phyloP scores from a whole-genome alignment of 53 echinoderm and acorn worm species.

The Astropecten irregularis region DNA sequence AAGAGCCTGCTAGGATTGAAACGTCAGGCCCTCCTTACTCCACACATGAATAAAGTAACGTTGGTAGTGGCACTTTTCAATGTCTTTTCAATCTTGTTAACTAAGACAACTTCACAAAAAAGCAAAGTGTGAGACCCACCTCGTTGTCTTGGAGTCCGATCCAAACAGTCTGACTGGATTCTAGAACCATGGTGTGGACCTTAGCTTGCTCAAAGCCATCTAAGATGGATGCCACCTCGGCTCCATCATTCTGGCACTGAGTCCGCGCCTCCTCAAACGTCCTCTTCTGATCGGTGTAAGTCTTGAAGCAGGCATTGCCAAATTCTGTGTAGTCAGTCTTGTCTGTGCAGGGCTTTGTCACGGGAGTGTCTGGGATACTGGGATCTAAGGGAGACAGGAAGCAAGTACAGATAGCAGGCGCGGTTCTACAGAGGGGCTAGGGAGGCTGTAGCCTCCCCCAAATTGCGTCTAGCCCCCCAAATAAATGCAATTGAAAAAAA shows the following conservation, averaged over 20 bases:
- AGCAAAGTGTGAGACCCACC: too few species aligned
- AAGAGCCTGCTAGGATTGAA: not conserved
- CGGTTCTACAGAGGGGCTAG: too few species aligned
- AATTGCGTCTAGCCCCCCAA: too few species aligned
- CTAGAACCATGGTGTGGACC: constrained; percentile 28
- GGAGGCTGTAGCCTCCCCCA: too few species aligned
- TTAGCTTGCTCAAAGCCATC: constrained; percentile 61
- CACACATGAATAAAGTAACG: too few species aligned
- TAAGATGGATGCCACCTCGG: constrained; percentile 29
- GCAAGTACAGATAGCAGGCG: not conserved
- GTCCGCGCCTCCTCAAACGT: constrained; percentile 5
- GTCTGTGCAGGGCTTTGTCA: constrained; percentile 32
- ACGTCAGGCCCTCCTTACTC: too few species aligned
- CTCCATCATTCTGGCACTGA: constrained; percentile 25
- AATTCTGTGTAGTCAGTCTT: constrained; percentile 19
- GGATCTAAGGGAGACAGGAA: not conserved
- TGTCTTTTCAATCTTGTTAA: too few species aligned
- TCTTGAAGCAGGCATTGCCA: constrained; percentile 59
- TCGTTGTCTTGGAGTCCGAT: constrained; percentile 45
- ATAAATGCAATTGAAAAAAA: too few species aligned
- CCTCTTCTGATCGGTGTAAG: not conserved
- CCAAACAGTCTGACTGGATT: constrained; percentile 5
- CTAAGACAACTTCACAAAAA: too few species aligned
- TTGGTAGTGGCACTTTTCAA: too few species aligned
- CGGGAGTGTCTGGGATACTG: not conserved